phyloP scores from a whole-genome alignment of 2,113 vertebrate species.

The Narcine bancroftii region DNA sequence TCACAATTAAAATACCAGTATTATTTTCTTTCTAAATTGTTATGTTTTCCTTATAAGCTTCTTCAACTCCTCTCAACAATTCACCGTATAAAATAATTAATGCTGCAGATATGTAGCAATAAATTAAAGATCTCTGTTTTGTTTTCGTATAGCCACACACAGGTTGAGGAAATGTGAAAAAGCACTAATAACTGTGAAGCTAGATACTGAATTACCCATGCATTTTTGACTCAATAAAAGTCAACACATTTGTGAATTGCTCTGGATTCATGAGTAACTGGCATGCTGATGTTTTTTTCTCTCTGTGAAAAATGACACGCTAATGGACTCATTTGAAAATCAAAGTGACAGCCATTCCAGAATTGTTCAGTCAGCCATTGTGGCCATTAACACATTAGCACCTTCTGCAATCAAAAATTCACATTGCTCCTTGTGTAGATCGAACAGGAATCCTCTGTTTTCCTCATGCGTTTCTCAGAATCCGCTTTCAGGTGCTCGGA shows the following conservation, averaged over 20 bases:
- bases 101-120: not conserved
- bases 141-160: not conserved
- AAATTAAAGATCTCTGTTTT: not conserved
- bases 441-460: not conserved
- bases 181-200: not conserved
- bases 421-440: not conserved
- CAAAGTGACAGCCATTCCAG: not conserved
- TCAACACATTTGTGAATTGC: not conserved
- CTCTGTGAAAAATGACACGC: not conserved
- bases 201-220: not conserved
- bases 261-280: not conserved
- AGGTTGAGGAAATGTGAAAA: constrained; percentile 2
- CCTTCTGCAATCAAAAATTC: not conserved
- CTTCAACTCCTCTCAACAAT: not conserved
- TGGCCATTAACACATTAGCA: not conserved
- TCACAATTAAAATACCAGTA: not conserved
- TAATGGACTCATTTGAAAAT: not conserved
- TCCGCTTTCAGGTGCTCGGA: not conserved
- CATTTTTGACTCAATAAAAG: not conserved
- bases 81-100: not conserved
- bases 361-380: not conserved
- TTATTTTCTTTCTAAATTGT: not conserved
- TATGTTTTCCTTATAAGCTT: not conserved
- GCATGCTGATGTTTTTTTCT: not conserved
- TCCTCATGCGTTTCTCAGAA: not conserved